A percentile compares a stretch with the other conserved stretches of the same genome.
These are phyloP conservation scores for Zaprionus bogoriensis DNA, from an alignment of 2,888 invertebrate genomes.

Conservation along the genomic window DNA sequence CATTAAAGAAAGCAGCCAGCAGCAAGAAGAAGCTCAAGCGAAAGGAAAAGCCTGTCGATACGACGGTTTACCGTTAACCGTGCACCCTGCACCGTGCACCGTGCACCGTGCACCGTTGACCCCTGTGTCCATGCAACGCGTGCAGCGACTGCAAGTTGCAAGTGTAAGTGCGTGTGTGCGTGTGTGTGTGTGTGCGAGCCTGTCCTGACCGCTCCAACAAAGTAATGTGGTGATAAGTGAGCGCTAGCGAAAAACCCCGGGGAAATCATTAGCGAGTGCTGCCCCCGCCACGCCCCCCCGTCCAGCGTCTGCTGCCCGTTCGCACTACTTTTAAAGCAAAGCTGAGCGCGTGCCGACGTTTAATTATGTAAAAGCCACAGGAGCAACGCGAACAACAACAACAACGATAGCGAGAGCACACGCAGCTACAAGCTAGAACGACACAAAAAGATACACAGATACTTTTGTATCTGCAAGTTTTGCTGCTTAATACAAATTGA, in stretches of 20 bases:
- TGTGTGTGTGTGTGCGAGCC: constrained; percentile 7
- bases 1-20: no score
- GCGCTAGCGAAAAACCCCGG: constrained; percentile 58
- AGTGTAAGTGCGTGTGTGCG: constrained; percentile 13
- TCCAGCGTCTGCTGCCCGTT: neutral
- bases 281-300: constrained; percentile 12
- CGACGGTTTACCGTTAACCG: neutral
- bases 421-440: constrained; percentile 10
- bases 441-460: constrained; percentile 11
- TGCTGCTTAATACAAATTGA: constrained; percentile 72
- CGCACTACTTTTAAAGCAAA: constrained; percentile 53
- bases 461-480: constrained; percentile 17
- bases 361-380: constrained; percentile 76
- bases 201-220: neutral
- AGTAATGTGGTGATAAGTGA: constrained; percentile 70
- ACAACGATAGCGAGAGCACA: constrained; percentile 3
- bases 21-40: no score
- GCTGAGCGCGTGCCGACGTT: constrained; percentile 63
- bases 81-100: no score
- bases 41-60: neutral
- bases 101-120: neutral
- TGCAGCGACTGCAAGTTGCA: constrained; percentile 13
- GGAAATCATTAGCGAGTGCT: constrained; percentile 74
- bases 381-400: constrained; percentile 35
- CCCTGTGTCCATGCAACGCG: constrained; percentile 1